A percentile compares a stretch with the other conserved stretches of the same genome.
Evolutionary conservation across 1,140 invertebrate species (phyloP).

Genomic region (Leptonema lineaticorne): DNA sequence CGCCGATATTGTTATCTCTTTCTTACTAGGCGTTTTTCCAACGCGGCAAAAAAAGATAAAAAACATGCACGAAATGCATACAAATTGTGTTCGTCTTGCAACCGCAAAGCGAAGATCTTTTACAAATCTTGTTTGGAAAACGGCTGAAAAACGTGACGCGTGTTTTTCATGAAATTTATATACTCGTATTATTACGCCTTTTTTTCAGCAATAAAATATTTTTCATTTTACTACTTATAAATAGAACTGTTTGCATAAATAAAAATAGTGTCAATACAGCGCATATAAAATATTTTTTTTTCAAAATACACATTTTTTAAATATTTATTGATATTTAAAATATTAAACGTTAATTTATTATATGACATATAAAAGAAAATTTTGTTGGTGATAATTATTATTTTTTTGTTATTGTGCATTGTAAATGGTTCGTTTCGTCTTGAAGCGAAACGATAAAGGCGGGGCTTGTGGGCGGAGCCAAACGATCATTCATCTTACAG

Average conservation of each 20-base stretch:
- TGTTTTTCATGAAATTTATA: constrained; percentile 21
- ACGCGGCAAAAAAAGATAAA: not conserved
- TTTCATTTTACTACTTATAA: too few relatives aligned
- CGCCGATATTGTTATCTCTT: not conserved
- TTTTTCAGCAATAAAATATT: not conserved
- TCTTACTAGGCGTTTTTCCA: not conserved
- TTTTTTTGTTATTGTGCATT: constrained; percentile 1
- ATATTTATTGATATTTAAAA: too few relatives aligned
- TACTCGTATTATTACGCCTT: constrained; percentile 8
- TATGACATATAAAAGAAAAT: too few relatives aligned
- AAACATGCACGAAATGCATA: not conserved
- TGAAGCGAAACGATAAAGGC: constrained; percentile 23
- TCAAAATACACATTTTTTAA: too few relatives aligned
- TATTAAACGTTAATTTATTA: too few relatives aligned
- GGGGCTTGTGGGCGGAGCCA: constrained; percentile 24
- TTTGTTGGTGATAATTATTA: not conserved
- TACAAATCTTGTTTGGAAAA: constrained; percentile 39
- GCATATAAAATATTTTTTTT: too few relatives aligned
- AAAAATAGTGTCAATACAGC: too few relatives aligned
- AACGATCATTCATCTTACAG: constrained; percentile 29
- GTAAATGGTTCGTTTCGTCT: constrained; percentile 8
- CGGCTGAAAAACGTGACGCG: constrained; percentile 28
- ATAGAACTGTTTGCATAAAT: too few relatives aligned
- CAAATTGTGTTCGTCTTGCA: constrained; percentile 4
- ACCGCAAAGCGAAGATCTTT: constrained; percentile 36